Percentiles rank a stretch among this genome's conserved stretches.
phyloP scores from a whole-genome alignment of 2,797 vertebrate species.

The Catostomus latipinnis region DNA sequence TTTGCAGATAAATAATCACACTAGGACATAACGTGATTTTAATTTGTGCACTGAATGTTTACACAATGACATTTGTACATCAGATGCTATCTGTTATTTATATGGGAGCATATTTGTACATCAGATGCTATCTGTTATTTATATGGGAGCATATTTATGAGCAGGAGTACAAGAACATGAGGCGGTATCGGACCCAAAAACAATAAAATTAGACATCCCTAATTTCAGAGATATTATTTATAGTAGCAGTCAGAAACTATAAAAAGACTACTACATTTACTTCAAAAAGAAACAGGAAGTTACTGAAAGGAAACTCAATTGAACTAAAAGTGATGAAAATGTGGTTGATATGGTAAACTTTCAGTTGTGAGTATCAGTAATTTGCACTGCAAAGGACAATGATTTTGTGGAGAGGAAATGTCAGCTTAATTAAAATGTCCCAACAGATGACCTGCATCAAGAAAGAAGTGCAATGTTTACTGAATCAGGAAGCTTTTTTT shows the following conservation, averaged over 20 bases:
- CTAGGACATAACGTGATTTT: too few relatives aligned
- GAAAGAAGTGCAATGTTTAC: conserved; percentile 1
- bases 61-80: too few relatives aligned
- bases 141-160: too few relatives aligned
- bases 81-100: too few relatives aligned
- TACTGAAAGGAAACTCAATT: not conserved
- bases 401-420: not conserved
- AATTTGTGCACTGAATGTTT: too few relatives aligned
- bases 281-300: not conserved
- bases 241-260: not conserved
- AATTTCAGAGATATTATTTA: not conserved
- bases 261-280: not conserved
- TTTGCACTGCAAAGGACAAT: not conserved
- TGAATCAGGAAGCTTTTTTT: conserved; percentile 9
- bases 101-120: too few relatives aligned
- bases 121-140: too few relatives aligned
- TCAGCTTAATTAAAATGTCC: conserved; percentile 17
- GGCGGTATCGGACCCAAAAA: too few relatives aligned
- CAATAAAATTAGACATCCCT: not conserved
- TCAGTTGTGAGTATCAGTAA: conserved; percentile 6
- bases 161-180: too few relatives aligned
- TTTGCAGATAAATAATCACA: too few relatives aligned
- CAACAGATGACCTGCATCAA: not conserved
- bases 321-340: not conserved
- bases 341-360: not conserved